phyloP scores from a whole-genome alignment of 2,797 vertebrate species.

The Pyrocephalus nanus region DNA sequence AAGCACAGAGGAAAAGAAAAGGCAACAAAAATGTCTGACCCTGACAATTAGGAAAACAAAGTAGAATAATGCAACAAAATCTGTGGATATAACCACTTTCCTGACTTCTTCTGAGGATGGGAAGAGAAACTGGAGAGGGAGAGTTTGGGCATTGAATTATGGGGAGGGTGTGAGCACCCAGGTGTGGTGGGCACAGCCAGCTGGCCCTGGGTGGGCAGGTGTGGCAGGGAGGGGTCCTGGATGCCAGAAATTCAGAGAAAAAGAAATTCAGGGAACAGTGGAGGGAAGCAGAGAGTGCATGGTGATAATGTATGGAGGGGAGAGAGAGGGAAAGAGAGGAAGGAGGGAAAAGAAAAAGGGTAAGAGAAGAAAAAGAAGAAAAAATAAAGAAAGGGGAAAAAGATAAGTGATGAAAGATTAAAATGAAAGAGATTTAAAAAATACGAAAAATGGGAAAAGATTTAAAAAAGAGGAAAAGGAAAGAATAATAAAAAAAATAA shows the following conservation, averaged over 20 bases:
- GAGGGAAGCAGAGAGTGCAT: neutral
- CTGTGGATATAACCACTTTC: neutral
- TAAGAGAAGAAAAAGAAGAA: accelerated
- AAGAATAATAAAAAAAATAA: too few species aligned
- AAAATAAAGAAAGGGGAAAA: accelerated
- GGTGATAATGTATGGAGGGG: accelerated
- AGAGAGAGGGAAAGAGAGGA: too few species aligned
- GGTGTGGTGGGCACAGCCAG: too few species aligned
- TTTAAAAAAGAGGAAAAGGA: too few species aligned
- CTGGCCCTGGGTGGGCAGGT: neutral
- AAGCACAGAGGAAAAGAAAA: neutral
- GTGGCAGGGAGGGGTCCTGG: neutral
- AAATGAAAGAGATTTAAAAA: neutral
- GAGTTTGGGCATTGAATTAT: neutral
- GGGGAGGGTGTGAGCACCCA: neutral
- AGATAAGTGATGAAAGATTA: neutral
- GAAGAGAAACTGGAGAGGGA: neutral
- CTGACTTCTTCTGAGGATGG: neutral
- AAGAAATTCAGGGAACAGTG: neutral
- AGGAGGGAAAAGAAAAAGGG: accelerated
- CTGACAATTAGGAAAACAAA: neutral
- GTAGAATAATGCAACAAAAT: neutral
- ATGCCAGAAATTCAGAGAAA: neutral
- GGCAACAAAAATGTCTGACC: neutral
- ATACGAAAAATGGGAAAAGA: neutral